Conservation (phyloP, 2,113 vertebrate genomes). For the Eupsittula cactorum region DNA sequence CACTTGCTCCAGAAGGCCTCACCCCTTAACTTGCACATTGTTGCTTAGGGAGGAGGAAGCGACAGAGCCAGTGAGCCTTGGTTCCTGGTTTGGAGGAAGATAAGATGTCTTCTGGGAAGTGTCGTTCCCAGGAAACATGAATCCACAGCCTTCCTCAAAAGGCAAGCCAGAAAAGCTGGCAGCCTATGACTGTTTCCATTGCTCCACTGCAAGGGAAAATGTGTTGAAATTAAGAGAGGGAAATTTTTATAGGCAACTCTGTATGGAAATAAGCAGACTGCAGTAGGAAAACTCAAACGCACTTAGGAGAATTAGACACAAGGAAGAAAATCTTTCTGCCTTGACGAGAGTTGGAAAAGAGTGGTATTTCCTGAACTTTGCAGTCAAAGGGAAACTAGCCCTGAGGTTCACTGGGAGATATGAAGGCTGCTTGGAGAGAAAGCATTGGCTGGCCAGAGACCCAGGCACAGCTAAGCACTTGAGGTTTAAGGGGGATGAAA, state of each 20-base stretch:
- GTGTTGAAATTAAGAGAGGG: neutral
- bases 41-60: neutral
- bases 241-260: neutral
- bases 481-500: neutral
- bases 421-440: neutral
- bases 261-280: neutral
- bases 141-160: neutral
- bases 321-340: neutral
- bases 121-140: neutral
- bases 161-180: neutral
- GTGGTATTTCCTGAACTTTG: neutral
- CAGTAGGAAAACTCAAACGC: neutral
- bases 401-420: neutral
- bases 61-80: accelerated
- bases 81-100: neutral
- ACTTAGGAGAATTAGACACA: neutral
- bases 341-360: neutral
- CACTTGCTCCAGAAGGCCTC: neutral
- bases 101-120: neutral
- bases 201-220: neutral
- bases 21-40: accelerated
- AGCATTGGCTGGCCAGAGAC: neutral
- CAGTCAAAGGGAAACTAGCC: neutral
- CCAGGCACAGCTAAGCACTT: neutral
- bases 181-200: neutral